A percentile compares a stretch with the other conserved stretches of the same genome.
phyloP scores from a whole-genome alignment of 2,888 invertebrate genomes.

The Himalopsyche kuldschensis region DNA sequence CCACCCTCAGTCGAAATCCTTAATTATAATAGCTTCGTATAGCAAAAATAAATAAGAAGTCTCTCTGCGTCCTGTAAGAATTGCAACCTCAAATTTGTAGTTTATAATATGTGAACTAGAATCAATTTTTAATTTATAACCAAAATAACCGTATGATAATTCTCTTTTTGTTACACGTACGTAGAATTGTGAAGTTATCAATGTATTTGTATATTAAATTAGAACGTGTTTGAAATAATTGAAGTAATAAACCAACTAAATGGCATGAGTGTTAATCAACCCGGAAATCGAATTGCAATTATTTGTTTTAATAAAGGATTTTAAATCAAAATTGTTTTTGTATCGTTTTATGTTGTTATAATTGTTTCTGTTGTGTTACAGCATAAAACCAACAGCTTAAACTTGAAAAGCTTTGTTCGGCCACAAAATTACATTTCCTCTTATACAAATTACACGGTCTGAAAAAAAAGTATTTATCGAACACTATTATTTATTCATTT shows the following conservation, averaged over 20 bases:
- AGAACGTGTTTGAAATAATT: too few species aligned
- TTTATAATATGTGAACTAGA: too few species aligned
- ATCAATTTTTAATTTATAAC: too few species aligned
- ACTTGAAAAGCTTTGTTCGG: not conserved
- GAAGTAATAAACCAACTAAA: not conserved
- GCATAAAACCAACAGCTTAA: not conserved
- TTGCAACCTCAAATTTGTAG: too few species aligned
- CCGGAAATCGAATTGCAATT: not conserved
- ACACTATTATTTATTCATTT: not conserved
- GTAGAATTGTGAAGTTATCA: too few species aligned
- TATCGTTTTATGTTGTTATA: not conserved
- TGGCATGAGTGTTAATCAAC: not conserved
- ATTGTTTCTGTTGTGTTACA: not conserved
- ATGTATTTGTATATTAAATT: too few species aligned
- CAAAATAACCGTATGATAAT: too few species aligned
- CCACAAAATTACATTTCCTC: not conserved
- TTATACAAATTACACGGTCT: not conserved
- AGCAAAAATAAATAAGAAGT: too few species aligned
- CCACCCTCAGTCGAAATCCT: too few species aligned
- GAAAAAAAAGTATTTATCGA: not conserved
- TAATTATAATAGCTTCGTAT: too few species aligned
- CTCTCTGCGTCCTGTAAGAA: too few species aligned
- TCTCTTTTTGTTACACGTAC: too few species aligned
- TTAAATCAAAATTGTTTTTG: not conserved
- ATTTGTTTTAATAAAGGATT: not conserved